These are phyloP conservation scores for Macrotis lagotis DNA, from an alignment of 2,113 vertebrate genomes.

Conservation along the genomic window DNA sequence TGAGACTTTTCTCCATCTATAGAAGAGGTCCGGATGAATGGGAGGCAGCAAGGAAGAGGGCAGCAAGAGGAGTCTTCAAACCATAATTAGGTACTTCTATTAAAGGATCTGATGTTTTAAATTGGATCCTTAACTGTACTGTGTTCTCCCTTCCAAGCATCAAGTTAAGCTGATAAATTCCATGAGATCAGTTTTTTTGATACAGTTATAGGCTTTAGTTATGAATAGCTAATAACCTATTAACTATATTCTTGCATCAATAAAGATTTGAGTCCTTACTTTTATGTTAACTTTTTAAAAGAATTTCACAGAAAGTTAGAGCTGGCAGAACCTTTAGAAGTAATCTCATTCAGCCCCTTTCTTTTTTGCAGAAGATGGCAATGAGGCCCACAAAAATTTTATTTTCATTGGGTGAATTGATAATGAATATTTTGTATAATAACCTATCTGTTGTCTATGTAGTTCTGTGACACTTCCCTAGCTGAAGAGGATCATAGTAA, in stretches of 20 bases:
- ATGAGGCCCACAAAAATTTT: not conserved
- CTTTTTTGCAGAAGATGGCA: not conserved
- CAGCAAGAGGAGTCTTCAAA: not conserved
- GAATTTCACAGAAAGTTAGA: not conserved
- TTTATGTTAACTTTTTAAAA: not conserved
- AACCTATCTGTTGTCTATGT: not conserved
- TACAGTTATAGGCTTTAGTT: not conserved
- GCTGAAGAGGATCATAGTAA: not conserved
- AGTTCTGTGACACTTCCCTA: not conserved
- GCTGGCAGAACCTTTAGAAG: not conserved
- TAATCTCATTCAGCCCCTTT: not conserved
- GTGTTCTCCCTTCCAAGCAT: not conserved
- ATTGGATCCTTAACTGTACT: not conserved
- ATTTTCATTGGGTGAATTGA: not conserved
- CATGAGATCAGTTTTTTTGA: not conserved
- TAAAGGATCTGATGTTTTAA: not conserved
- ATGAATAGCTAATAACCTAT: not conserved
- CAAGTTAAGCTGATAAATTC: not conserved
- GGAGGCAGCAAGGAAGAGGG: not conserved
- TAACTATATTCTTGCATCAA: not conserved
- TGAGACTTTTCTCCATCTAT: not conserved
- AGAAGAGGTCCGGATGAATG: not conserved
- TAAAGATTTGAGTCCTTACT: not conserved
- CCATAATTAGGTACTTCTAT: slow-evolving; percentile 7
- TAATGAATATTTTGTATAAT: not conserved